These are phyloP conservation scores for Tarsius wallacei DNA, from an alignment of 2,797 vertebrate genomes.

Conservation along the genomic window DNA sequence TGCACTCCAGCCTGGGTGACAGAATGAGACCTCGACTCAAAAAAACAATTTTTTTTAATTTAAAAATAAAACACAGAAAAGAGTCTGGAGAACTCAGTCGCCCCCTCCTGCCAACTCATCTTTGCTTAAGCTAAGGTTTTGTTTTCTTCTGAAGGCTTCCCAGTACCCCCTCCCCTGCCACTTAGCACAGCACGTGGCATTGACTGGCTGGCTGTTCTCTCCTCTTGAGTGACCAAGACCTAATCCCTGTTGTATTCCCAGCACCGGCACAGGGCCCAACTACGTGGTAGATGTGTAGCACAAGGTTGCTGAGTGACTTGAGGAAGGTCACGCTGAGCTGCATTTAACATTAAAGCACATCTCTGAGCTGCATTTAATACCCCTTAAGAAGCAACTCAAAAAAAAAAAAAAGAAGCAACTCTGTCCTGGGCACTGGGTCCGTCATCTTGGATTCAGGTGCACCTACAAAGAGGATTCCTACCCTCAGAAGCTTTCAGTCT, in stretches of 20 bases:
- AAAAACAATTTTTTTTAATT: background rate
- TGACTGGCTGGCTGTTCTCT: background rate
- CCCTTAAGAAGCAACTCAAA: background rate
- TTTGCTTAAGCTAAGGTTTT: background rate
- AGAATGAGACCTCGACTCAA: too few relatives aligned
- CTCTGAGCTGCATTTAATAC: background rate
- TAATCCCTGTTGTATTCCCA: background rate
- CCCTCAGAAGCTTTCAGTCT: background rate
- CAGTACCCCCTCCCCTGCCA: background rate
- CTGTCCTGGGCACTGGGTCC: background rate
- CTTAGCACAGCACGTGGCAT: background rate
- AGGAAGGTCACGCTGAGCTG: background rate
- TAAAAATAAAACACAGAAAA: background rate
- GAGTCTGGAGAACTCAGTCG: background rate
- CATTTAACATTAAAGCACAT: background rate
- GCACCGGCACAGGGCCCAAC: rapidly evolving
- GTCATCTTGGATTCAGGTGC: background rate
- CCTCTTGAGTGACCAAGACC: too few relatives aligned
- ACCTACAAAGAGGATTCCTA: background rate
- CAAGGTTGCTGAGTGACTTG: background rate
- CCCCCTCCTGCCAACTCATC: background rate
- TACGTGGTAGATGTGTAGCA: background rate
- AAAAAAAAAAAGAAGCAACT: background rate
- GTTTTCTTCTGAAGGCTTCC: background rate
- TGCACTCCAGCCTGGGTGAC: too few relatives aligned